phyloP scores from a whole-genome alignment of 2,888 invertebrate genomes.

The Caenorhabditis panamensis region DNA sequence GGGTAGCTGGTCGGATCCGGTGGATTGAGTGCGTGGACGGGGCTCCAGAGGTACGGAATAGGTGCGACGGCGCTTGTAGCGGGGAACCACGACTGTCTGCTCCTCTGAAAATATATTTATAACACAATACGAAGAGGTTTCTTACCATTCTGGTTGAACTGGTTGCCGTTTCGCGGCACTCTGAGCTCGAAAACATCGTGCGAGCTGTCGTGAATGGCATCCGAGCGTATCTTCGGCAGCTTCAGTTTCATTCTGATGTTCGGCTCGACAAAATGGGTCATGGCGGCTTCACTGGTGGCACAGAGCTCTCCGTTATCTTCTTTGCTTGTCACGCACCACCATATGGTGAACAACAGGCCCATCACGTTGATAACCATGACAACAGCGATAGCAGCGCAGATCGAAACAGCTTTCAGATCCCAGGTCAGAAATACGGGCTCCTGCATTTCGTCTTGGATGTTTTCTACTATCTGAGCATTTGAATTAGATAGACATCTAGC shows the following conservation, averaged over 20 bases:
- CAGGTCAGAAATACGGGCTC: background rate
- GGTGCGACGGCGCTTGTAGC: conserved; percentile 50
- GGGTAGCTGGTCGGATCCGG: conserved; percentile 45
- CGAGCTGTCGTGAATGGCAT: conserved; percentile 22
- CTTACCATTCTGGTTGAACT: conserved; percentile 39
- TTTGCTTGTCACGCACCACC: conserved; percentile 43
- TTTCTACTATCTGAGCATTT: background rate
- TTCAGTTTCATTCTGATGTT: conserved; percentile 59
- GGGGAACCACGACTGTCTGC: conserved; percentile 44
- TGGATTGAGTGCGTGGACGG: conserved; percentile 40
- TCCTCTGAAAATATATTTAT: conserved; percentile 51
- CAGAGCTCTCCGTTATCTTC: conserved; percentile 15
- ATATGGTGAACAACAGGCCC: conserved; percentile 40
- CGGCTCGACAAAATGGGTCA: conserved; percentile 50
- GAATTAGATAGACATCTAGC: background rate
- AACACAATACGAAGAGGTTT: too few relatives aligned
- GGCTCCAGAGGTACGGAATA: conserved; percentile 54
- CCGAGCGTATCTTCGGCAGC: conserved; percentile 24
- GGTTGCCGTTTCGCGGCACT: conserved; percentile 56
- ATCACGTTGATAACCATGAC: conserved; percentile 48
- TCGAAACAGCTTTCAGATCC: conserved; percentile 7
- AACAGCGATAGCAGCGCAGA: conserved; percentile 11
- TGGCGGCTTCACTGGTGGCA: background rate
- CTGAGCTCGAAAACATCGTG: conserved; percentile 43
- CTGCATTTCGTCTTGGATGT: background rate